Percentiles rank a stretch among this genome's conserved stretches.
These are phyloP conservation scores for Aspiorhynchus laticeps DNA, from an alignment of 2,113 vertebrate species.

Conservation along the genomic window DNA sequence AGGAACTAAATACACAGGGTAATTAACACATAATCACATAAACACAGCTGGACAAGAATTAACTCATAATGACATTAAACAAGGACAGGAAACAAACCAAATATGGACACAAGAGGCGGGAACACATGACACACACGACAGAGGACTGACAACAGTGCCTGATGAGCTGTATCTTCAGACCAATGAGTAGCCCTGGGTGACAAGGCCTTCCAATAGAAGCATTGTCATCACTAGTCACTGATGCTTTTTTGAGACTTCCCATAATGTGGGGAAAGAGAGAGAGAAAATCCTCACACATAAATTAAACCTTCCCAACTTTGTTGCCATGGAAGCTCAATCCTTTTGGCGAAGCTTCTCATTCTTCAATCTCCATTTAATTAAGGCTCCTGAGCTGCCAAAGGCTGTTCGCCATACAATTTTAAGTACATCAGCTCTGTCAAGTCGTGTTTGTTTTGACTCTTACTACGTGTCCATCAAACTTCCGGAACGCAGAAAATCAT, in stretches of 20 bases:
- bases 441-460: constrained; percentile 66
- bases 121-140: too few relatives aligned
- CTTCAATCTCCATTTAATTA: constrained; percentile 73
- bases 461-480: constrained; percentile 1
- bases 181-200: constrained; percentile 31
- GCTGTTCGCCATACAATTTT: constrained; percentile 54
- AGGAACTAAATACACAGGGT: too few relatives aligned
- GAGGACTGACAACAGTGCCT: too few relatives aligned
- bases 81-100: too few relatives aligned
- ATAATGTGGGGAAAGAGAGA: not conserved
- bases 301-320: constrained; percentile 43
- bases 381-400: constrained; percentile 70
- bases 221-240: constrained; percentile 6
- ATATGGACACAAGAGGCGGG: too few relatives aligned
- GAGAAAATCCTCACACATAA: constrained; percentile 26
- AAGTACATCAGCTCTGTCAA: constrained; percentile 54
- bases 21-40: too few relatives aligned
- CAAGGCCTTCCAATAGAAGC: not conserved
- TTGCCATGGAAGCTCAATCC: constrained; percentile 53
- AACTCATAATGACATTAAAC: too few relatives aligned
- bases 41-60: too few relatives aligned
- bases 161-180: constrained; percentile 27
- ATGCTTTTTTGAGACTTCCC: constrained; percentile 15
- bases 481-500: not conserved
- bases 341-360: constrained; percentile 33